A percentile compares a stretch with the other conserved stretches of the same genome.
phyloP scores from a whole-genome alignment of 2,113 vertebrate genomes.

The Loxodonta africana region DNA sequence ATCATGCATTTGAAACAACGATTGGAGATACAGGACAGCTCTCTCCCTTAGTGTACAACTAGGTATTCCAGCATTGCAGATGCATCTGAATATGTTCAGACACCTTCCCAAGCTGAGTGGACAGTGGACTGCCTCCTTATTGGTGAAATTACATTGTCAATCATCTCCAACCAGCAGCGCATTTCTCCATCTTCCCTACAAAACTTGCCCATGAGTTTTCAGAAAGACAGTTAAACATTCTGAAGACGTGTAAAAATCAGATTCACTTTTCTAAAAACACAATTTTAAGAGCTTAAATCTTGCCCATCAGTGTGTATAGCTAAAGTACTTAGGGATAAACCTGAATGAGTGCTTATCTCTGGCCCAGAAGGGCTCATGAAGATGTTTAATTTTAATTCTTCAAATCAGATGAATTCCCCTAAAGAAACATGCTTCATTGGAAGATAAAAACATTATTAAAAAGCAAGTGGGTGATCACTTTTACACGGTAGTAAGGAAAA shows the following conservation, averaged over 20 bases:
- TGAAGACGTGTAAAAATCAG: not conserved
- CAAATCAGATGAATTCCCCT: not conserved
- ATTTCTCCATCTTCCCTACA: not conserved
- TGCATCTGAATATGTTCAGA: rapidly evolving
- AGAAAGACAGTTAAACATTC: not conserved
- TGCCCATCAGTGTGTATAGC: not conserved
- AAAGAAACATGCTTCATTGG: not conserved
- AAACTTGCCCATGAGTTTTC: not conserved
- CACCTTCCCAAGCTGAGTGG: not conserved
- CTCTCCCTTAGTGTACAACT: rapidly evolving
- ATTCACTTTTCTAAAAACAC: slow-evolving; percentile 59
- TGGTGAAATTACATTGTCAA: not conserved
- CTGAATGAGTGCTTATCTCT: slow-evolving; percentile 22
- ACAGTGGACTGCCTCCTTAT: not conserved
- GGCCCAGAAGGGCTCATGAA: not conserved
- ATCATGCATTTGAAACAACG: not conserved
- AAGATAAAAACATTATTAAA: slow-evolving; percentile 43
- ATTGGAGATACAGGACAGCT: not conserved
- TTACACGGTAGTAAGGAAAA: not conserved
- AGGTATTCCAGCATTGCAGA: not conserved
- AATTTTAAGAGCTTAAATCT: slow-evolving; percentile 38
- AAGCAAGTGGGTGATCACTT: not conserved
- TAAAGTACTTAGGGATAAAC: not conserved
- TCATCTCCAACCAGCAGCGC: not conserved
- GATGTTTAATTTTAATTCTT: slow-evolving; percentile 23